Percentiles rank a stretch among this genome's conserved stretches.
phyloP scores from a whole-genome alignment of 2,797 vertebrate genomes.

The Graptemys geographica region DNA sequence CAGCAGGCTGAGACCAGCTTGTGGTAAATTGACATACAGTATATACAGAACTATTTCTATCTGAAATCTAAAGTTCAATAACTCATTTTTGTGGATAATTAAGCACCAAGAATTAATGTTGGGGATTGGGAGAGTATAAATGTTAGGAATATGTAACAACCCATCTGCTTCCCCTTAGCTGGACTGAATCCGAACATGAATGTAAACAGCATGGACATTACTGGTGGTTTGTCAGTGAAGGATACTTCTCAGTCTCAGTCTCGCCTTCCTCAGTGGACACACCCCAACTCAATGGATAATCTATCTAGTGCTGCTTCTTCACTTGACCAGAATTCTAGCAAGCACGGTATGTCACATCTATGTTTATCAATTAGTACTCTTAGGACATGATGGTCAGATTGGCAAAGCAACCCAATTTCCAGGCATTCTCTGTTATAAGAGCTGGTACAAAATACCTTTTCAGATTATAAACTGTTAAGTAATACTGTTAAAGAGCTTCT shows the following conservation, averaged over 20 bases:
- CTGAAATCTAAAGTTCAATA: not conserved
- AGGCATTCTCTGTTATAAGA: fast-evolving
- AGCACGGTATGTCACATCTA: constrained; percentile 85
- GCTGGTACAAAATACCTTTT: fast-evolving
- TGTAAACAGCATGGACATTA: constrained; percentile 96
- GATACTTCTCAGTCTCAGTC: constrained; percentile 96
- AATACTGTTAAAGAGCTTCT: not conserved
- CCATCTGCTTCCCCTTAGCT: constrained; percentile 80
- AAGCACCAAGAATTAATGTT: not conserved
- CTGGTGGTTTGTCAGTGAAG: constrained; percentile 93
- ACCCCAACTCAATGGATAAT: constrained; percentile 95
- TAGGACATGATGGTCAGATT: not conserved
- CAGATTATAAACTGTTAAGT: not conserved
- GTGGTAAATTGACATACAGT: not conserved
- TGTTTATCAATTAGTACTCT: not conserved
- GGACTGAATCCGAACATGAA: constrained; percentile 97
- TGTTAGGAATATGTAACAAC: not conserved
- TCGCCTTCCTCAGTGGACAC: constrained; percentile 99
- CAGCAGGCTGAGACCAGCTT: not conserved
- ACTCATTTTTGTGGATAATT: not conserved
- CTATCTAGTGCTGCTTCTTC: constrained; percentile 92
- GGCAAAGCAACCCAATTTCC: not conserved
- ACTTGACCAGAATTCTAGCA: constrained; percentile 95
- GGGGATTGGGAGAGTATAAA: not conserved
- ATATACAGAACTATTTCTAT: fast-evolving